A percentile compares a stretch with the other conserved stretches of the same genome.
phyloP scores from a whole-genome alignment of 2,888 invertebrate species.

The Priocnemis perturbator region DNA sequence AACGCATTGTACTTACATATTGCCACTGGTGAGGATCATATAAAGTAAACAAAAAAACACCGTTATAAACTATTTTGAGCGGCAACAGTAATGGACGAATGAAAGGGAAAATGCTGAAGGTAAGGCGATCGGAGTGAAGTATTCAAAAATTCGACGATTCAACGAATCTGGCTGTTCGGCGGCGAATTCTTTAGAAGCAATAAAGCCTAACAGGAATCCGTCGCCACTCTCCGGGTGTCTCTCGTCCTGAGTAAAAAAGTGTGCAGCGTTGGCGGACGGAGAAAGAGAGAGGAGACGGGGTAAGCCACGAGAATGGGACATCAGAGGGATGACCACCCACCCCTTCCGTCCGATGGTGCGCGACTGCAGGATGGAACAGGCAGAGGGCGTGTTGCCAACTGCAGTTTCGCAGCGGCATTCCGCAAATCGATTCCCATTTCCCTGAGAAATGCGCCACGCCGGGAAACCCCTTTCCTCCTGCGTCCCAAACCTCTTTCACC shows the following conservation, averaged over 20 bases:
- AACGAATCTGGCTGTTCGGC: too few relatives aligned
- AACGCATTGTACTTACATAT: too few relatives aligned
- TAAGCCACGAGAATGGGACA: conserved; percentile 42
- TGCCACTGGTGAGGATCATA: too few relatives aligned
- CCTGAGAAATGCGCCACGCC: conserved; percentile 60
- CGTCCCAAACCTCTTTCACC: too few relatives aligned
- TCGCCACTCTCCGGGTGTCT: too few relatives aligned
- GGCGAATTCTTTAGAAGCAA: too few relatives aligned
- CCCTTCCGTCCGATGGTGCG: conserved; percentile 29
- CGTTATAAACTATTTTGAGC: too few relatives aligned
- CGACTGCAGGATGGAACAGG: conserved; percentile 43
- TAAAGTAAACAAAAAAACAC: too few relatives aligned
- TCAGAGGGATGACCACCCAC: conserved; percentile 43
- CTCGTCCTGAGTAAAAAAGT: conserved; percentile 29
- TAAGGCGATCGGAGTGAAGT: not conserved
- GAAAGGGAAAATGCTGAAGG: conserved; percentile 29
- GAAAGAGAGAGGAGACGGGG: conserved; percentile 34
- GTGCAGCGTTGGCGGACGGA: conserved; percentile 3
- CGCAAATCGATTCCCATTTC: conserved; percentile 68
- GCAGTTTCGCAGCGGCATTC: conserved; percentile 63
- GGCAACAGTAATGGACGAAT: not conserved
- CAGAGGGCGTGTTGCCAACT: conserved; percentile 68
- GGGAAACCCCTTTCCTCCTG: conserved; percentile 27
- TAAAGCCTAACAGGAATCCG: too few relatives aligned
- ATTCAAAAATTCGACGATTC: too few relatives aligned